phyloP scores from a whole-genome alignment of 2,113 vertebrate species.

The Poecilia latipinna region DNA sequence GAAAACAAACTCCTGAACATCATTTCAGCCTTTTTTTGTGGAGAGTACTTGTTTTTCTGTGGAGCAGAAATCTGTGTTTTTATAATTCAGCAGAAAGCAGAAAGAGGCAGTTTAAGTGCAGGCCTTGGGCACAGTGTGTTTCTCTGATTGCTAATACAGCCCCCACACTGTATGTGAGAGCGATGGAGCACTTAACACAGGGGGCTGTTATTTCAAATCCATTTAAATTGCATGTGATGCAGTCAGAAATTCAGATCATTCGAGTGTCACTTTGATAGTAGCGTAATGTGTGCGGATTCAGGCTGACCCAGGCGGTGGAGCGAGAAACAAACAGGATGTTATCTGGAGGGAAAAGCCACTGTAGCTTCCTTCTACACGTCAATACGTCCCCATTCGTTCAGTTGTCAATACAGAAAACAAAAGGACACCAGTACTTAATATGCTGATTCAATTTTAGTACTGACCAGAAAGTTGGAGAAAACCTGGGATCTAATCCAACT shows the following conservation, averaged over 20 bases:
- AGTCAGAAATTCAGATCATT: conserved; percentile 53
- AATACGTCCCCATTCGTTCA: conserved; percentile 19
- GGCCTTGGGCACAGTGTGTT: conserved; percentile 49
- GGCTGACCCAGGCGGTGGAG: conserved; percentile 24
- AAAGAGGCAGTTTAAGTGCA: conserved; percentile 43
- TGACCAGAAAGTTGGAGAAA: conserved; percentile 30
- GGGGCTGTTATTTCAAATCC: conserved; percentile 53
- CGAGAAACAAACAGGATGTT: conserved; percentile 19
- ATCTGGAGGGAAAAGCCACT: conserved; percentile 17
- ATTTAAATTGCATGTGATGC: conserved; percentile 59
- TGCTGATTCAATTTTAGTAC: conserved; percentile 46
- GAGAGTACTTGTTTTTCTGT: neutral
- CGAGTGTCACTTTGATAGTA: conserved; percentile 57
- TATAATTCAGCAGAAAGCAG: conserved; percentile 12
- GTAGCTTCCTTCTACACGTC: neutral
- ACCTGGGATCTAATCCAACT: neutral
- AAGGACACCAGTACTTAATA: conserved; percentile 7
- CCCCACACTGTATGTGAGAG: conserved; percentile 52
- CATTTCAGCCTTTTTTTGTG: conserved; percentile 14
- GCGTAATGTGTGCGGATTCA: conserved; percentile 49
- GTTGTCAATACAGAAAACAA: conserved; percentile 25
- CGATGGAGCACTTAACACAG: conserved; percentile 38
- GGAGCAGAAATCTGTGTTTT: conserved; percentile 2
- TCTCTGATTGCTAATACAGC: conserved; percentile 43
- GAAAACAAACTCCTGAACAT: neutral